Conservation (phyloP, 2,113 vertebrate genomes). For the Nesospiza acunhae region DNA sequence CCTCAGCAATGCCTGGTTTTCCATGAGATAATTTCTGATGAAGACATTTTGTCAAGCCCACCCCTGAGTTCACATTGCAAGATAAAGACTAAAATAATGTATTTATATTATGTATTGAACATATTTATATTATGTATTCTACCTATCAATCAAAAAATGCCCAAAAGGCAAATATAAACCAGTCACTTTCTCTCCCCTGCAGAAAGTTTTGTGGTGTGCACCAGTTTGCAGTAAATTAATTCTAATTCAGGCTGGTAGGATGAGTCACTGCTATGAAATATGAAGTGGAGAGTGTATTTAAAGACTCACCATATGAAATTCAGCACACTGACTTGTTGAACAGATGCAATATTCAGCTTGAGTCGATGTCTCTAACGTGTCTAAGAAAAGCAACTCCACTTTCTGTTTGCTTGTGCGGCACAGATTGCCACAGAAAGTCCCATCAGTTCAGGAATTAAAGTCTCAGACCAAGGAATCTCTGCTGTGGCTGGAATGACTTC, state of each 20-base stretch:
- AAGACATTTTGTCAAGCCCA: neutral
- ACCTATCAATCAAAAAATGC: neutral
- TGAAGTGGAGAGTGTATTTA: neutral
- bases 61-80: neutral
- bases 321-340: neutral
- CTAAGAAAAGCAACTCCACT: conserved; percentile 21
- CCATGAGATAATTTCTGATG: neutral
- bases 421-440: neutral
- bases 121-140: neutral
- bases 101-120: neutral
- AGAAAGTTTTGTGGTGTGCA: neutral
- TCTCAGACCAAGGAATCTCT: neutral
- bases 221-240: neutral
- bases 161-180: neutral
- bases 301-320: neutral
- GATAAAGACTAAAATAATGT: neutral
- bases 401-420: neutral
- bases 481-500: neutral
- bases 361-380: neutral
- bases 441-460: neutral
- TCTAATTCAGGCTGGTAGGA: neutral
- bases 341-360: conserved; percentile 2
- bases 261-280: conserved; percentile 11
- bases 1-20: neutral
- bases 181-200: neutral